Evolutionary conservation across 2,888 invertebrate species (phyloP), one percentile per base, ranked within the genome.

Genomic region (Athalia circularis): DNA sequence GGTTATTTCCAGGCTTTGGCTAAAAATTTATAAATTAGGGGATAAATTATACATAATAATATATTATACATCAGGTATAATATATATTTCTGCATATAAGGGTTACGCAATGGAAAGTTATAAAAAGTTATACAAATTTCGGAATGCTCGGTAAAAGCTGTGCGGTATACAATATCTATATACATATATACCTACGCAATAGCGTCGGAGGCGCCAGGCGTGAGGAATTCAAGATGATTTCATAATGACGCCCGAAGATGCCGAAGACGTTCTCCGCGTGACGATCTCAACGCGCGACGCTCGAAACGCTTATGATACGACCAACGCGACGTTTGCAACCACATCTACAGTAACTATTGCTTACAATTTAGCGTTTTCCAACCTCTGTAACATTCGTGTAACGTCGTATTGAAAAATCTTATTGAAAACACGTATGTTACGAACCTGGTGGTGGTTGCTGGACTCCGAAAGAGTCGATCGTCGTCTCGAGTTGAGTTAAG

Each of bases 181-280:
- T 54, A 54, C 54, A 9, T 54, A 54, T n/a, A 3, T 54, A 7
- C 54, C 54, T 75, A 75, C 62, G 75, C 62, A 29, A 29, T 29
- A 75, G 15, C 62, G 50, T 75, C 61, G 48, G 75, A 75, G 75
- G 75, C 75, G 75, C 75, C 75, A 75, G 75, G 13, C 59, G 57
- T 59, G 45, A 72, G 72, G 62, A 75, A 75, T 75, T 75, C 62
- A 75, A 75, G 62, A 75, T 64, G 48, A 62, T 75, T 75, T 75
- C 75, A 50, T 75, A 62, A 75, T 61, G 45, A 4, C 43, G 72
- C 7, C 50, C 52, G 64, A 62, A 45, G 61, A 64, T 64, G 50
- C 57, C 47, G n/a, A 45, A 72, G 59, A 54, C 47, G 59, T 48
- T 72, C 72, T 59, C 72, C 61, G 59, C 43, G 29, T 29, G 29